Evolutionary conservation across 2,888 invertebrate species (phyloP).

Genomic region (Ceriagrion tenellum): DNA sequence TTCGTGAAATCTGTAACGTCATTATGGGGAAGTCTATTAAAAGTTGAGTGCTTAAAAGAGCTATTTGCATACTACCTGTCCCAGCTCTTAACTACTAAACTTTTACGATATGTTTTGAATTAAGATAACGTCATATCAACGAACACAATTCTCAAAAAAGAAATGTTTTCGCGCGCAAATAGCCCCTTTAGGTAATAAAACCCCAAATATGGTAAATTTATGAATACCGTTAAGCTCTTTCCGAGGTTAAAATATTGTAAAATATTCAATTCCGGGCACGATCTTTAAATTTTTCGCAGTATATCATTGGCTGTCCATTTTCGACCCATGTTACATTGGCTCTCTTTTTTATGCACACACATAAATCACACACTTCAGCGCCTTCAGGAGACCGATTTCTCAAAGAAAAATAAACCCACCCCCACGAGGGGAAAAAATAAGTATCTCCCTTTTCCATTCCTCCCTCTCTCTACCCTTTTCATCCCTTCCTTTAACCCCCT

Average conservation of each 20-base stretch:
- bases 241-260: slow-evolving; percentile 13
- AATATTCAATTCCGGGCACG: slow-evolving; percentile 29
- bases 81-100: no score
- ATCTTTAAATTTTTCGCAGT: slow-evolving; percentile 35
- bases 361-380: slow-evolving; percentile 16
- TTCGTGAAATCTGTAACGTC: no score
- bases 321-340: background rate
- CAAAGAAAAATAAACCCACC: slow-evolving; percentile 11
- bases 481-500: background rate
- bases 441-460: background rate
- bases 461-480: background rate
- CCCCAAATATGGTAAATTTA: background rate
- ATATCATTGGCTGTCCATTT: slow-evolving; percentile 27
- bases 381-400: slow-evolving; percentile 26
- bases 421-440: background rate
- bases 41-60: no score
- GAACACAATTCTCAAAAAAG: background rate
- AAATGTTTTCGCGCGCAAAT: background rate
- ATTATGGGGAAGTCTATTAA: no score
- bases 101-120: background rate
- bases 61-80: no score
- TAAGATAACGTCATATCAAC: background rate
- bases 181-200: background rate
- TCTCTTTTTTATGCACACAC: slow-evolving; percentile 35
- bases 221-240: background rate